Base-by-base conservation (phyloP, 1,140 invertebrate genomes). In the Solenopsis fugax region DNA sequence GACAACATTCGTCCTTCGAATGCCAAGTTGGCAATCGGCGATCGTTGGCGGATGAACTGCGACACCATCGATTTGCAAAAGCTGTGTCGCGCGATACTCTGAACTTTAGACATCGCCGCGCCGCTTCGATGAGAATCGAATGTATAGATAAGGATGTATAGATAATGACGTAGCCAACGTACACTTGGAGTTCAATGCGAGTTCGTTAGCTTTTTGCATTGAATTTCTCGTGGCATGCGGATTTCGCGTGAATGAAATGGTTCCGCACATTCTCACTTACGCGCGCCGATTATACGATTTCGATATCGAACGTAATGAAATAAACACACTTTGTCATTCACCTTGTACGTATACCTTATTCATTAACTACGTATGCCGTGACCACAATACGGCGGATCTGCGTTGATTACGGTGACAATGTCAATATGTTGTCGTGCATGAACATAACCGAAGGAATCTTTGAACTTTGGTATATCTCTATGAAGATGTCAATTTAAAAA, bases 81-180 rank as follows among this genome's bases (percentile, higher is more conserved):
- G 29, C 0, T 2, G 29, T 29, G 29, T 29, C 9, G 18, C 9
- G 3, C n/a, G 12, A 16, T 37, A 58, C 16, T 29, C 37, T 45
- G 73, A 54, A 76, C 73, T 76, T 76, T 76, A 60, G 56, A 45
- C 54, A 6, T 24, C 7, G 7, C 4, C 12, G 16, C 7, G 16
- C 7, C 4, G 21, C 37, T 60, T 3, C 37, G 16, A 58, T 76
- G 54, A 45, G 13, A 60, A 60, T 60, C 56, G 21, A 76, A 45
- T 76, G 73, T 5, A n/a, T n/a, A 58, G 73, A 76, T 76, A 76
- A 76, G 73, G 16, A 60, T n/a, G n/a, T n/a, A n/a, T n/a, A n/a
- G n/a, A n/a, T 60, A 29, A 76, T 60, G 54, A 45, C 37, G 56
- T 60, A 13, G 56, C 56, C 1, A 60, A 29, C 16, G 24, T 12